Percentiles rank a stretch among this genome's conserved stretches.
phyloP scores from a whole-genome alignment of 1,140 invertebrate genomes.

The Drosophila sulfurigaster region DNA sequence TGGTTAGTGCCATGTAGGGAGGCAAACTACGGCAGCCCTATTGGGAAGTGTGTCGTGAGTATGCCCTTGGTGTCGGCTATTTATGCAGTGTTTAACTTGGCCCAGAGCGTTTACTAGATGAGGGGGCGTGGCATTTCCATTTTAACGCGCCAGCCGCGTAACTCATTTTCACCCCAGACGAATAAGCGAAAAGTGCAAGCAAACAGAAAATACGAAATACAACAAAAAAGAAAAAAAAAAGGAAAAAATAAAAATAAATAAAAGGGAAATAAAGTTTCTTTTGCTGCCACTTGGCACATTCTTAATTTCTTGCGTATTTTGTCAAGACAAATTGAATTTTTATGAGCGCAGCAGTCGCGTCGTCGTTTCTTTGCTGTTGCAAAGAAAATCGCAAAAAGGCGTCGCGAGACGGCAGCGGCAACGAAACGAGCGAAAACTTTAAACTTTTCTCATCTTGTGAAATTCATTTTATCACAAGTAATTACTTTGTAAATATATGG shows the following conservation, averaged over 20 bases:
- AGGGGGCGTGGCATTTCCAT: conserved; percentile 66
- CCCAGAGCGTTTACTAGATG: conserved; percentile 43
- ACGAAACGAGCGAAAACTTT: conserved; percentile 63
- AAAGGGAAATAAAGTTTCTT: conserved; percentile 79
- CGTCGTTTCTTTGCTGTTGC: conserved; percentile 36
- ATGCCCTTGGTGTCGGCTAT: conserved; percentile 54
- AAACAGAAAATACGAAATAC: conserved; percentile 23
- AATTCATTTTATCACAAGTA: conserved; percentile 83
- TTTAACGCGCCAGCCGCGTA: conserved; percentile 75
- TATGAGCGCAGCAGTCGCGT: conserved; percentile 63
- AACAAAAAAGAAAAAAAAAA: conserved; percentile 3
- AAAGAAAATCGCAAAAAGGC: conserved; percentile 67
- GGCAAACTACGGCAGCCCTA: too few species aligned
- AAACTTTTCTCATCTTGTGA: conserved; percentile 83
- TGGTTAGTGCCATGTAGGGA: too few species aligned
- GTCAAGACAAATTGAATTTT: conserved; percentile 83
- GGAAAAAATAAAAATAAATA: conserved; percentile 45
- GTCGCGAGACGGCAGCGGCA: conserved; percentile 23
- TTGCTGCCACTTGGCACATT: conserved; percentile 80
- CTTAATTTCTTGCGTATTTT: conserved; percentile 83
- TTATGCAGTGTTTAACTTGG: conserved; percentile 80
- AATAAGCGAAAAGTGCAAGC: conserved; percentile 36
- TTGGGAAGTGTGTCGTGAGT: too few species aligned
- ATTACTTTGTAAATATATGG: conserved; percentile 82
- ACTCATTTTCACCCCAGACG: conserved; percentile 73